A percentile compares a stretch with the other conserved stretches of the same genome.
Conservation (phyloP, 2,113 vertebrate genomes). For the Rattus norvegicus region GRCr8 NC_086033.1:28619501-28620000, state of each 20-base stretch:
- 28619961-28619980: not conserved
- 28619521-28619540: not conserved
- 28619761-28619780: constrained; percentile 17
- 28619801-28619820: not conserved
- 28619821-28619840: not conserved
- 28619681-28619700: constrained; percentile 45
- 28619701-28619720: constrained; percentile 50
- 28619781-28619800: constrained; percentile 44
- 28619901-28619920: not conserved
- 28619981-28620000: not conserved
- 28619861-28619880: not conserved
- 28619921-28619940: no score
- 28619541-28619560: constrained; percentile 55
- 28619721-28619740: constrained; percentile 37
- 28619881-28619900: not conserved
- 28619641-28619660: not conserved
- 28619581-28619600: not conserved
- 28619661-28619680: not conserved
- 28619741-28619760: constrained; percentile 23
- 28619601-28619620: not conserved
- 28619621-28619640: not conserved
- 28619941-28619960: no score
- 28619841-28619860: not conserved
- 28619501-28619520: constrained; percentile 12
- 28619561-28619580: not conserved